Evolutionary conservation across 2,797 vertebrate genomes (phyloP).

Genomic region (Notolabrus celidotus): DNA sequence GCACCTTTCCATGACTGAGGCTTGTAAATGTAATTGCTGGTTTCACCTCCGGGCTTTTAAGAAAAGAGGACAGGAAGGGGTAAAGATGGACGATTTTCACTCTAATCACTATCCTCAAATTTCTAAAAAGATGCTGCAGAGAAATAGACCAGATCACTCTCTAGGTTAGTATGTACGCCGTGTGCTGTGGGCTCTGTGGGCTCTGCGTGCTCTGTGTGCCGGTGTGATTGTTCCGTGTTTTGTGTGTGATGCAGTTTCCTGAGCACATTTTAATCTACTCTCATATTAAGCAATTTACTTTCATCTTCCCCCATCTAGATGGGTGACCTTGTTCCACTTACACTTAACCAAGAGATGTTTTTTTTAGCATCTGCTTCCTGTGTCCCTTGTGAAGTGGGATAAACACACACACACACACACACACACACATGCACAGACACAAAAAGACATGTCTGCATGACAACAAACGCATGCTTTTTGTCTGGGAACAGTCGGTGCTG

Average conservation of each 20-base stretch:
- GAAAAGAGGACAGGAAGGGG: slow-evolving; percentile 62
- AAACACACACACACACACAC: slow-evolving; percentile 20
- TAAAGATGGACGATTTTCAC: slow-evolving; percentile 65
- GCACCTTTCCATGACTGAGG: slow-evolving; percentile 67
- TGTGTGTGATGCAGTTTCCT: slow-evolving; percentile 22
- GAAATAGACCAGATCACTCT: slow-evolving; percentile 39
- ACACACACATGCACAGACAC: neutral
- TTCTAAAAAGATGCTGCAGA: slow-evolving; percentile 54
- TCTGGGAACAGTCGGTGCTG: slow-evolving; percentile 47
- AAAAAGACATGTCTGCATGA: slow-evolving; percentile 30
- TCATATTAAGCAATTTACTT: slow-evolving; percentile 54
- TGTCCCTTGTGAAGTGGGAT: slow-evolving; percentile 33
- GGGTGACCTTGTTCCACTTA: slow-evolving; percentile 59
- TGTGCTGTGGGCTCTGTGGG: too few species aligned
- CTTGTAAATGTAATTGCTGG: slow-evolving; percentile 76
- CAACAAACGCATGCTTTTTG: slow-evolving; percentile 58
- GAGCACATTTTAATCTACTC: slow-evolving; percentile 53
- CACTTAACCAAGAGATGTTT: slow-evolving; percentile 37
- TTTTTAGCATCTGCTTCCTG: slow-evolving; percentile 35
- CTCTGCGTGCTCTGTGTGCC: slow-evolving; percentile 1
- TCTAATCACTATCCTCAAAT: slow-evolving; percentile 70
- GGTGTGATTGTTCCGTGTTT: neutral
- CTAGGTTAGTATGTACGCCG: slow-evolving; percentile 7
- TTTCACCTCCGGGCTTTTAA: slow-evolving; percentile 71
- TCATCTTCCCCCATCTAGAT: slow-evolving; percentile 49